A percentile compares a stretch with the other conserved stretches of the same genome.
phyloP scores from a whole-genome alignment of 2,113 vertebrate genomes.

The Trochalopteron elliotii region DNA sequence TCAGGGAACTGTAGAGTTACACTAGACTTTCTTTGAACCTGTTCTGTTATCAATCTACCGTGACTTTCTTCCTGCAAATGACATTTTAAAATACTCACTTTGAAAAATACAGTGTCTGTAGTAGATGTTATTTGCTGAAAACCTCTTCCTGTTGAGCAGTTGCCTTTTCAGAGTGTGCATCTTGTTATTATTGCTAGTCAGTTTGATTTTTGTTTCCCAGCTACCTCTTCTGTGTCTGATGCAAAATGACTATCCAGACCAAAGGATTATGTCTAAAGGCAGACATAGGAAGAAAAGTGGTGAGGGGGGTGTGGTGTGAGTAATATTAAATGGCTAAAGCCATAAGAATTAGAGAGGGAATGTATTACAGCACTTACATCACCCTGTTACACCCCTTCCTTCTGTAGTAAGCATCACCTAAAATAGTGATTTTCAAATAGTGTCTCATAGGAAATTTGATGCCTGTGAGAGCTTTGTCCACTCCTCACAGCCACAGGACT shows the following conservation, averaged over 20 bases:
- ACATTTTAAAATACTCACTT: not conserved
- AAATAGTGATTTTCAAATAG: not conserved
- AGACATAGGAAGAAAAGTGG: not conserved
- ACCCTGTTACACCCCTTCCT: not conserved
- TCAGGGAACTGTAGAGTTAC: not conserved
- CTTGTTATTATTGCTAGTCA: not conserved
- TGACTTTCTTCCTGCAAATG: not conserved
- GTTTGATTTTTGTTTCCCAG: not conserved
- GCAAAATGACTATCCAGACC: not conserved
- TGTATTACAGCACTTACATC: fast-evolving
- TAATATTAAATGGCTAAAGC: not conserved
- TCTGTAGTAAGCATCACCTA: not conserved
- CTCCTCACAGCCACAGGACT: not conserved
- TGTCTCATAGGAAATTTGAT: not conserved
- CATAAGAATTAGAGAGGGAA: not conserved
- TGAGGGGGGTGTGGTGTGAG: not conserved
- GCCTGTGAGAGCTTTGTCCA: not conserved
- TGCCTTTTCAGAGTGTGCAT: not conserved
- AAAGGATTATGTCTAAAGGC: not conserved
- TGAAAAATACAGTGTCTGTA: not conserved
- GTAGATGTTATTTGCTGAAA: not conserved
- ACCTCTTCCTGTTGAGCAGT: not conserved
- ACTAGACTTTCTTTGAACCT: not conserved
- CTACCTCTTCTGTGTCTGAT: not conserved
- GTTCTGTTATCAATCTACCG: not conserved